Evolutionary conservation across 2,113 vertebrate genomes (phyloP), one percentile per base, ranked within the genome.

Genomic region (Leiothrix lutea): DNA sequence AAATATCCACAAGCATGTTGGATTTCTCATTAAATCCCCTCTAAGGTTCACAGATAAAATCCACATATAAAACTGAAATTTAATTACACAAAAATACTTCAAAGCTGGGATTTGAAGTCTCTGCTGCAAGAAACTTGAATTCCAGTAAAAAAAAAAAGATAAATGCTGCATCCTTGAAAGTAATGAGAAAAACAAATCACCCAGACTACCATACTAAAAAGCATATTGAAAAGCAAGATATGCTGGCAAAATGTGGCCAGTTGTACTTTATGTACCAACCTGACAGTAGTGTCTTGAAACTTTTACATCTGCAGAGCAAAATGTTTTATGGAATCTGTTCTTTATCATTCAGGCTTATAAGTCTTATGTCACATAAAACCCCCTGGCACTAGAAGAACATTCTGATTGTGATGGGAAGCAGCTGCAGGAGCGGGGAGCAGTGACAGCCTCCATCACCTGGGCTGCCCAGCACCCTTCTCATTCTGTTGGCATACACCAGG

Each of bases 141-240:
- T 86, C 44, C 77, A 89, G 80, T 25, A 80, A 73, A 38, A 79
- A 73, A 38, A 79, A 88, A 86, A 84, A 23, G 65, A 94, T 79
- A 92, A 95, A 94, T 80, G 70, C 60, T 56, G 57, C 72, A 86
- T 81, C 77, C 77, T 81, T 91, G 89, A 74, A 79, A 94, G 73
- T 24, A 95, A 92, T 18, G 11, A 77, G 57, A 75, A 92, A 95
- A 96, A 84, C 86, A 96, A 91, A 95, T 94, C 91, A 95, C n/a
- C 56, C 56, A 19, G 83, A 17, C 69, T 84, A 71, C 56, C 65
- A 67, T 20, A 96, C 78, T 78, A 92, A 94, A 93, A 94, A 89
- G 60, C 83, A 79, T 31, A 79, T 38, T 81, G 94, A 92, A 94
- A 92, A 95, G 92, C 83, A 81, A 91, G 91, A 94, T 78, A 78